Percentiles rank a stretch among this genome's conserved stretches.
These are phyloP conservation scores for Beaufortia kweichowensis DNA, from an alignment of 2,113 vertebrate genomes.

Conservation along the genomic window DNA sequence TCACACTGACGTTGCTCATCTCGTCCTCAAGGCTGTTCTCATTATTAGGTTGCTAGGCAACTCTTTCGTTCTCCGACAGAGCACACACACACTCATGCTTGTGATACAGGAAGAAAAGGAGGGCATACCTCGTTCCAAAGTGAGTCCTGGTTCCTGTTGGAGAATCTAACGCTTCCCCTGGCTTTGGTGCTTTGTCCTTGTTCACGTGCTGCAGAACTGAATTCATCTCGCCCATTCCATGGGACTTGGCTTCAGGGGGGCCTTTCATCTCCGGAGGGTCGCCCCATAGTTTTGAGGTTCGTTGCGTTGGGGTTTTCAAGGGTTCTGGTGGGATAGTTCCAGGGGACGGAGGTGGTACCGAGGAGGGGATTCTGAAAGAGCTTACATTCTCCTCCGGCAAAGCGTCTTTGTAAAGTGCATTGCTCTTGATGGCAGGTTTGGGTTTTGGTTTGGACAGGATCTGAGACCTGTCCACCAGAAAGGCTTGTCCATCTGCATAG, in stretches of 20 bases:
- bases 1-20: slow-evolving; percentile 57
- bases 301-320: slow-evolving; percentile 77
- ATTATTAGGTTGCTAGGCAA: slow-evolving; percentile 68
- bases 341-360: slow-evolving; percentile 79
- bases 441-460: slow-evolving; percentile 88
- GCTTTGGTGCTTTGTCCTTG: slow-evolving; percentile 83
- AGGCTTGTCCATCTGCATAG: slow-evolving; percentile 89
- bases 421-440: slow-evolving; percentile 85
- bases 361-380: slow-evolving; percentile 77
- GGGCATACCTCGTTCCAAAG: slow-evolving; percentile 82
- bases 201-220: slow-evolving; percentile 88
- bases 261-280: slow-evolving; percentile 80
- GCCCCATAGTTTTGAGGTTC: slow-evolving; percentile 89
- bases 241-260: slow-evolving; percentile 83
- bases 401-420: slow-evolving; percentile 83
- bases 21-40: slow-evolving; percentile 59
- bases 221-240: slow-evolving; percentile 85
- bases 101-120: slow-evolving; percentile 35
- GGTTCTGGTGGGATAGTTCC: slow-evolving; percentile 66
- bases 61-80: slow-evolving; percentile 62
- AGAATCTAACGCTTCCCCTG: slow-evolving; percentile 79
- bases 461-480: slow-evolving; percentile 84
- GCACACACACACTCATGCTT: slow-evolving; percentile 46
- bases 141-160: slow-evolving; percentile 77
- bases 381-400: slow-evolving; percentile 81